Base-by-base conservation (phyloP, 2,113 vertebrate genomes). In the Girardinichthys multiradiatus region DNA sequence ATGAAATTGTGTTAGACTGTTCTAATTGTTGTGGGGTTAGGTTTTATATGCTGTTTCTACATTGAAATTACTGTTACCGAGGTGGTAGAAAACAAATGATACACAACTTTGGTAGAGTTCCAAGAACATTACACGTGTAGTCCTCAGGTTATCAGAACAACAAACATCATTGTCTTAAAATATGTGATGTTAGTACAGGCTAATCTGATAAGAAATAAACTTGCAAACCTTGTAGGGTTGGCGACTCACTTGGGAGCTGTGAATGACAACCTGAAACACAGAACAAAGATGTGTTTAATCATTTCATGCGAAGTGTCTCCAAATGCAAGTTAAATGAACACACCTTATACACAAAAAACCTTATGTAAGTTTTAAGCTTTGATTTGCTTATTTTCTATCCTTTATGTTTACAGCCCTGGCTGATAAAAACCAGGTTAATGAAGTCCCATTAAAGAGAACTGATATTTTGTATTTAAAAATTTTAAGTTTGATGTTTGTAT, bases 201-300 rank as follows among this genome's bases (percentile, higher is more conserved):
- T 19, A 30, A 60, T 29, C 28, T 29, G 58, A 60, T 5, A 59
- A 30, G 58, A 31, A 64, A 10, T 7, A 17, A 39, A 42, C 61
- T 17, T 27, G 37, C 8, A 28, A 9, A 39, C 17, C 6, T 39
- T 17, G 29, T 19, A 19, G 27, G 1, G 10, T 19, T 68, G 2
- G 24, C 21, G 26, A 12, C 65, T 57, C 57, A 70, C 70, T 28
- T 39, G 48, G 61, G 1, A 0, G 17, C 61, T 39, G 7, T 24
- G 61, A 51, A 10, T 57, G 61, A 64, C 62, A 51, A n/a, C 54
- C 70, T 73, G 51, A 37, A 72, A 64, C 30, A 64, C n/a, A 72
- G 54, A 72, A 37, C 45, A 37, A 51, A 57, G 13, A 57, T 35
- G 26, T 37, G 13, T 39, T 31, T 64, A 72, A 29, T 37, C 2